Evolutionary conservation across 2,888 invertebrate species (phyloP), one percentile per base, ranked within the genome.

Genomic region (Eupithecia abbreviata): DNA sequence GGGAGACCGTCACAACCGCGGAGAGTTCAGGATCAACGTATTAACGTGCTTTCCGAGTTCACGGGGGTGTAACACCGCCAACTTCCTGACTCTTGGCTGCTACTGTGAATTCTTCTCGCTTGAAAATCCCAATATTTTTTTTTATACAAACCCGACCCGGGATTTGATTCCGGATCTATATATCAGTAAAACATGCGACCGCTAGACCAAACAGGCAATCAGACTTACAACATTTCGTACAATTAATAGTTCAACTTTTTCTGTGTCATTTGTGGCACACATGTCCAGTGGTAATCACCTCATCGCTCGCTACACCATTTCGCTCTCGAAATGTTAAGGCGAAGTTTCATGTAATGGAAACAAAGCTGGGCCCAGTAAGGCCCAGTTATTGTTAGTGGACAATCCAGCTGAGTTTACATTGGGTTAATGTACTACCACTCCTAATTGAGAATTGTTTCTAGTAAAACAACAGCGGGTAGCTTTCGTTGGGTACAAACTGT

Each of bases 341-440:
- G 45, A 73, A 77, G 73, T 78, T 78, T 72, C 73, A 72, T 79
- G 79, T 79, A 81, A 80, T 82, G 78, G 77, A 80, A 82, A 81
- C 81, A 79, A 81, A 82, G 77, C 74, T 51, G 18, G 72, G 55
- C 45, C 7, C 67, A 47, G 72, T 75, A 66, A 41, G 62, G 74
- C 43, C 43, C 65, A 51, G 74, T 72, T 77, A 75, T 74, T 75
- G 77, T 77, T 77, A 72, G 66, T 73, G 73, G 75, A 75, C 77
- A 49, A 71, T 65, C 51, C 51, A 66, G 72, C 74, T 72, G 9
- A 71, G 67, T 51, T 75, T 51, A 71, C 75, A 73, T 72, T 69
- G 72, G 67, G 55, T 45, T 74, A 77, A 75, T 75, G 58, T 75
- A 58, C 41, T 68, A 55, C 76, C 71, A 74, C 62, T 74, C 67